These are phyloP conservation scores for Rhynchotus rufescens DNA, from an alignment of 2,797 vertebrate genomes.

Conservation along the genomic window DNA sequence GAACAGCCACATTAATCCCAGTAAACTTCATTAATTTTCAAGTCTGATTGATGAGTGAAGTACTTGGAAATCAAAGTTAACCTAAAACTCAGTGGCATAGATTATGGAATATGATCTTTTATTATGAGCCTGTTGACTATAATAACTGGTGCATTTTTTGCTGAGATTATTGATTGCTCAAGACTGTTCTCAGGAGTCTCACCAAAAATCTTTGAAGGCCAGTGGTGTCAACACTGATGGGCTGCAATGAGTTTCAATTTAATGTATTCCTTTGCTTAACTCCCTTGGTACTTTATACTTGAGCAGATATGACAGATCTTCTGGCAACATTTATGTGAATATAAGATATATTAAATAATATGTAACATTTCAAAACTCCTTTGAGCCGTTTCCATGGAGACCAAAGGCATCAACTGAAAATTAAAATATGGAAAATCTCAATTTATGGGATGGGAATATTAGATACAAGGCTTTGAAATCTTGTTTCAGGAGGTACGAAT, in stretches of 20 bases:
- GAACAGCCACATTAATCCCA: not conserved
- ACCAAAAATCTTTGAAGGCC: slow-evolving; percentile 62
- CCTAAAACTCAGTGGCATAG: not conserved
- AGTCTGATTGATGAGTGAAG: not conserved
- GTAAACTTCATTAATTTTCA: not conserved
- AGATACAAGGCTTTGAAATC: slow-evolving; percentile 13
- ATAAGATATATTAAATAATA: slow-evolving; percentile 77
- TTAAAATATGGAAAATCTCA: slow-evolving; percentile 60
- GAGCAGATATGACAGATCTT: slow-evolving; percentile 75
- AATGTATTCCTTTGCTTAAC: slow-evolving; percentile 71
- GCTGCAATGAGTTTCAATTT: slow-evolving; percentile 70
- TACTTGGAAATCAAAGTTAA: not conserved
- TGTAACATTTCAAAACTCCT: slow-evolving; percentile 72
- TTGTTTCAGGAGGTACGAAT: not conserved
- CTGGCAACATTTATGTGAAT: slow-evolving; percentile 76
- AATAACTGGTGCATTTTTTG: slow-evolving; percentile 48
- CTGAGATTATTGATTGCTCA: slow-evolving; percentile 66
- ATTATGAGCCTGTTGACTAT: slow-evolving; percentile 28
- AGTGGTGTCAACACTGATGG: slow-evolving; percentile 54
- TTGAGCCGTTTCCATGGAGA: slow-evolving; percentile 77
- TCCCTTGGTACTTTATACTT: slow-evolving; percentile 66
- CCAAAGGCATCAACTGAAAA: slow-evolving; percentile 65
- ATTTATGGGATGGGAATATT: slow-evolving; percentile 3
- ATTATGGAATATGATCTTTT: slow-evolving; percentile 4
- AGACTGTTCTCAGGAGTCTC: slow-evolving; percentile 45